These are phyloP conservation scores for Orthosia gracilis DNA, from an alignment of 2,888 invertebrate genomes.

Conservation along the genomic window DNA sequence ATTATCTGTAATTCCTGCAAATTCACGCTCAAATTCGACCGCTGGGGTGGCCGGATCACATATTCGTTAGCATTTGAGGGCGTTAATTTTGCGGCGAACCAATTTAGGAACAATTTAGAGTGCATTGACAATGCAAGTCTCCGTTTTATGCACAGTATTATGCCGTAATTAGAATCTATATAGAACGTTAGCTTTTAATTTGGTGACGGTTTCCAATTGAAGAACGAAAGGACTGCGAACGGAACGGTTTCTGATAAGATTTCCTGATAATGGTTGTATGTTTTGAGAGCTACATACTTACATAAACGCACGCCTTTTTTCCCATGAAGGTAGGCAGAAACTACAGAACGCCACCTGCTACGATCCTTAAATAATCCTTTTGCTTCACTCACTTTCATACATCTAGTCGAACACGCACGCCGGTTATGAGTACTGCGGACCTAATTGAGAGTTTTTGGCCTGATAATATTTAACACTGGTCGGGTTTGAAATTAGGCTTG, in stretches of 20 bases:
- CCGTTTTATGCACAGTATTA: conserved; percentile 33
- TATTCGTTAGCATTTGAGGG: conserved; percentile 73
- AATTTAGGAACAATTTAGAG: conserved; percentile 71
- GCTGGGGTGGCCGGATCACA: conserved; percentile 63
- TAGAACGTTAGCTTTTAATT: conserved; percentile 34
- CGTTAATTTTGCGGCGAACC: conserved; percentile 73
- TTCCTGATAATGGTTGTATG: background rate
- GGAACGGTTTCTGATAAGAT: background rate
- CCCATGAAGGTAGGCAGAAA: too few relatives aligned
- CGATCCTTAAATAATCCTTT: too few relatives aligned
- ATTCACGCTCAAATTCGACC: conserved; percentile 61
- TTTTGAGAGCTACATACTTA: background rate
- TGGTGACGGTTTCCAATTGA: conserved; percentile 1
- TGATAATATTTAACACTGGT: too few relatives aligned
- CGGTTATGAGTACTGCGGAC: too few relatives aligned
- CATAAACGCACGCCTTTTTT: too few relatives aligned
- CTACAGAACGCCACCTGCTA: too few relatives aligned
- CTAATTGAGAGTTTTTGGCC: too few relatives aligned
- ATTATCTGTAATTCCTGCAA: conserved; percentile 59
- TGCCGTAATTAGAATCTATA: conserved; percentile 39
- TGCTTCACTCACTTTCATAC: too few relatives aligned
- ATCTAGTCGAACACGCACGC: too few relatives aligned
- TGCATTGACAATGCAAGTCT: conserved; percentile 52
- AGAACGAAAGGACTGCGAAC: too few relatives aligned
- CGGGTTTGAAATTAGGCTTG: too few relatives aligned